These are phyloP conservation scores for Adelphocoris suturalis DNA, from an alignment of 2,888 invertebrate genomes.

Conservation along the genomic window DNA sequence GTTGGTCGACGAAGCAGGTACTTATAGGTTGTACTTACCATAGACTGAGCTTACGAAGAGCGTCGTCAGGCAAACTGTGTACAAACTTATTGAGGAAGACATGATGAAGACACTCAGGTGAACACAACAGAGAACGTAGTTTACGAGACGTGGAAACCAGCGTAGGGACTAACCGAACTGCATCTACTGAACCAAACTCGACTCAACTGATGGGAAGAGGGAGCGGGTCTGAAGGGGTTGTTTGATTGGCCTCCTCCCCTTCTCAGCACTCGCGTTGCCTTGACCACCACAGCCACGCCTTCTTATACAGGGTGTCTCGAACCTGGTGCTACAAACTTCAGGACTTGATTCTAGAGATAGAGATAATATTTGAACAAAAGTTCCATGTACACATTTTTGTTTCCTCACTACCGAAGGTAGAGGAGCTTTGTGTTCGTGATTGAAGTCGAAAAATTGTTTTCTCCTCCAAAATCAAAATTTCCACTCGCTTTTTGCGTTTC, in stretches of 20 bases:
- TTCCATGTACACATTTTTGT: too few relatives aligned
- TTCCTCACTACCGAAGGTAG: too few relatives aligned
- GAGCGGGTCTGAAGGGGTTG: background rate
- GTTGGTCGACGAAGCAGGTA: too few relatives aligned
- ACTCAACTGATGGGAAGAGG: background rate
- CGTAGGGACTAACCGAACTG: background rate
- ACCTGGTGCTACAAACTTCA: too few relatives aligned
- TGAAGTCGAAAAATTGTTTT: too few relatives aligned
- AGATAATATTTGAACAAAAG: too few relatives aligned
- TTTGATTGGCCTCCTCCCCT: background rate
- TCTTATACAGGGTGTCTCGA: too few relatives aligned
- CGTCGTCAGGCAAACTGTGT: background rate
- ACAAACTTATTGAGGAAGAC: background rate
- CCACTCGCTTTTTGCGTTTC: too few relatives aligned
- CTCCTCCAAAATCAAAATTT: too few relatives aligned
- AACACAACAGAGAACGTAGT: background rate
- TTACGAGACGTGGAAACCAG: background rate
- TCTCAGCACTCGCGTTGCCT: background rate
- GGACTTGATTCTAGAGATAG: too few relatives aligned
- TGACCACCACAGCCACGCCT: background rate
- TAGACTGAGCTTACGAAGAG: background rate
- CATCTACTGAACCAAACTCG: background rate
- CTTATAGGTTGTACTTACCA: background rate
- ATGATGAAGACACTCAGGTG: background rate
- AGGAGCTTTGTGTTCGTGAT: too few relatives aligned